A percentile compares a stretch with the other conserved stretches of the same genome.
These are phyloP conservation scores for Perithous albicinctus DNA, from an alignment of 2,888 invertebrate genomes.

Conservation along the genomic window DNA sequence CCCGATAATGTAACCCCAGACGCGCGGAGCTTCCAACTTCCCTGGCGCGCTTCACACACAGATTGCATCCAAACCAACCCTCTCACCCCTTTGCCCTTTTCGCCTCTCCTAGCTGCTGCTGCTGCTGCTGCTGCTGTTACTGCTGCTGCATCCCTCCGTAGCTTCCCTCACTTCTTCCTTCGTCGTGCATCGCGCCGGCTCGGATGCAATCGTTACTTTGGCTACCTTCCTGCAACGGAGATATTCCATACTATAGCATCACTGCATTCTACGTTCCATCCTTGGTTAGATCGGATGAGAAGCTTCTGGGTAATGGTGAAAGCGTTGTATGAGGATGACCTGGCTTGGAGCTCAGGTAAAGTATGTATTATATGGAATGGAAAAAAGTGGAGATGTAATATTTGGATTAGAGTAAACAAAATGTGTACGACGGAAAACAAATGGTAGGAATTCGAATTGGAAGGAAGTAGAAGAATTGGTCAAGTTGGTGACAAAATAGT, in stretches of 20 bases:
- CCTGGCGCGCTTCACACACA: conserved; percentile 78
- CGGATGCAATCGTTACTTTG: conserved; percentile 79
- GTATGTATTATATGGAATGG: no score
- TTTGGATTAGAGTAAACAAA: no score
- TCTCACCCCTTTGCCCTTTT: conserved; percentile 10
- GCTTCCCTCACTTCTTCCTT: conserved; percentile 53
- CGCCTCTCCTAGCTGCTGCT: conserved; percentile 14
- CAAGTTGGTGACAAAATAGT: no score
- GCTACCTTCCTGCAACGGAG: conserved; percentile 45
- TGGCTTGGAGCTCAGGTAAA: not conserved
- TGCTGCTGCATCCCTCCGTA: conserved; percentile 23
- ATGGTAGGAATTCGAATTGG: no score
- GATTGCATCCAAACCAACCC: conserved; percentile 75
- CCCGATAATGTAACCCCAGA: conserved; percentile 66
- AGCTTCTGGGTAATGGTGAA: not conserved
- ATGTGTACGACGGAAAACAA: no score
- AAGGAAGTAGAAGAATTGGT: no score
- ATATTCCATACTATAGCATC: conserved; percentile 40
- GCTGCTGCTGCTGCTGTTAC: no score
- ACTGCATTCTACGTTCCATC: conserved; percentile 19
- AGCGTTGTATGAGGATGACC: conserved; percentile 16
- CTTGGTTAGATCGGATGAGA: conserved; percentile 35
- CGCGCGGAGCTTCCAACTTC: conserved; percentile 70
- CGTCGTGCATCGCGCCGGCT: conserved; percentile 69
- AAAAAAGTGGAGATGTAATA: no score